A percentile compares a stretch with the other conserved stretches of the same genome.
These are phyloP conservation scores for Huso huso DNA, from an alignment of 2,797 vertebrate genomes.

Conservation along the genomic window DNA sequence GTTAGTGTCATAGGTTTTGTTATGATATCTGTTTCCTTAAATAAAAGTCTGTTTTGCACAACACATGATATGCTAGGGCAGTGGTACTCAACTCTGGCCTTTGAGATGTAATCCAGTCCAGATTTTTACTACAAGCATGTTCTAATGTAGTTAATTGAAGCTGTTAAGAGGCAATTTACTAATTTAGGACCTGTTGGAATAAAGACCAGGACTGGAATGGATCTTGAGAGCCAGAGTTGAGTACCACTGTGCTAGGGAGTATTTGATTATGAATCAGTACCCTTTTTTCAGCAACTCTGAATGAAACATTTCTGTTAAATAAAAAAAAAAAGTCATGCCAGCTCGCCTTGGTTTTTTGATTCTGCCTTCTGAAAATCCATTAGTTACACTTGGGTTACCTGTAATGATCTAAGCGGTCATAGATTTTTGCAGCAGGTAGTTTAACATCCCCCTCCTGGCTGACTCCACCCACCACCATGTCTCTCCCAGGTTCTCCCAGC, in stretches of 20 bases:
- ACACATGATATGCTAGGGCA: conserved; percentile 25
- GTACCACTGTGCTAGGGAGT: conserved; percentile 30
- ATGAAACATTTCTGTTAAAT: conserved; percentile 29
- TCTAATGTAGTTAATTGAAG: too few relatives aligned
- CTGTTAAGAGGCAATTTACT: too few relatives aligned
- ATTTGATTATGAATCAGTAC: conserved; percentile 39
- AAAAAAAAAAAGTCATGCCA: conserved; percentile 2
- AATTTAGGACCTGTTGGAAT: too few relatives aligned
- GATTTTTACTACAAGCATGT: too few relatives aligned
- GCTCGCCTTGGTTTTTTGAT: conserved; percentile 8
- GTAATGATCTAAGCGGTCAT: conserved; percentile 32
- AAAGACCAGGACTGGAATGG: too few relatives aligned
- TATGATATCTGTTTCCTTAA: conserved; percentile 32
- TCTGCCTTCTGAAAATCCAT: conserved; percentile 27
- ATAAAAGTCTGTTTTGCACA: conserved; percentile 40
- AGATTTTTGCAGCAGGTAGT: conserved; percentile 32
- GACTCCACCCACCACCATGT: conserved; percentile 45
- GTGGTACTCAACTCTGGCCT: too few relatives aligned
- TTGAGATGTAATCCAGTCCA: too few relatives aligned
- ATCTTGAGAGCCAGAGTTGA: too few relatives aligned
- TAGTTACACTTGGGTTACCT: conserved; percentile 25
- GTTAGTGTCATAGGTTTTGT: conserved; percentile 34
- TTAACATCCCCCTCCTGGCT: conserved; percentile 33
- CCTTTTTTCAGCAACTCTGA: conserved; percentile 21
- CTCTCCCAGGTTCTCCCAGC: conserved; percentile 52